Conservation (phyloP, 1,140 invertebrate species). For the Procambarus virginalis region DNA sequence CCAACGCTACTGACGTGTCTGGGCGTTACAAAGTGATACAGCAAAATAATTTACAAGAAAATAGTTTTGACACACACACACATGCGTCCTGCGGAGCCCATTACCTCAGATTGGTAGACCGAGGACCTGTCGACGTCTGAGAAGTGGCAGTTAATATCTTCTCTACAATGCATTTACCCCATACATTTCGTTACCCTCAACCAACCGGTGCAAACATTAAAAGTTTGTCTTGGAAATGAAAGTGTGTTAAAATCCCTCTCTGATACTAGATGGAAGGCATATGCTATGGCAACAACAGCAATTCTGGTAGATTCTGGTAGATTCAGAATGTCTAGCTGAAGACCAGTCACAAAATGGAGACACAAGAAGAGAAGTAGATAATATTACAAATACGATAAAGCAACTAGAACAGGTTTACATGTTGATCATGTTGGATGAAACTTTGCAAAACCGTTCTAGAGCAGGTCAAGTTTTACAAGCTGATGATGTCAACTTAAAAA, state of each 20-base stretch:
- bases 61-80: too few species aligned
- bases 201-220: conserved; percentile 10
- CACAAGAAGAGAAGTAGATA: neutral
- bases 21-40: too few species aligned
- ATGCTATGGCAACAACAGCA: conserved; percentile 40
- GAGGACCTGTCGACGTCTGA: too few species aligned
- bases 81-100: too few species aligned
- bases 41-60: too few species aligned
- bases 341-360: conserved; percentile 1
- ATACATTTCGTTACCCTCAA: neutral
- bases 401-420: conserved; percentile 69
- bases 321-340: neutral
- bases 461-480: neutral
- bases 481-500: neutral
- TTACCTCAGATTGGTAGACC: too few species aligned
- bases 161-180: neutral
- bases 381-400: neutral
- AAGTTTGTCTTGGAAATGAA: conserved; percentile 37
- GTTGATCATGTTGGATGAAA: conserved; percentile 54
- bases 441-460: neutral
- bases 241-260: conserved; percentile 41
- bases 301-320: neutral
- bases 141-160: neutral
- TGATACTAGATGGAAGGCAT: conserved; percentile 37
- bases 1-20: too few species aligned